phyloP scores from a whole-genome alignment of 2,113 vertebrate species.

The Odocoileus virginianus region DNA sequence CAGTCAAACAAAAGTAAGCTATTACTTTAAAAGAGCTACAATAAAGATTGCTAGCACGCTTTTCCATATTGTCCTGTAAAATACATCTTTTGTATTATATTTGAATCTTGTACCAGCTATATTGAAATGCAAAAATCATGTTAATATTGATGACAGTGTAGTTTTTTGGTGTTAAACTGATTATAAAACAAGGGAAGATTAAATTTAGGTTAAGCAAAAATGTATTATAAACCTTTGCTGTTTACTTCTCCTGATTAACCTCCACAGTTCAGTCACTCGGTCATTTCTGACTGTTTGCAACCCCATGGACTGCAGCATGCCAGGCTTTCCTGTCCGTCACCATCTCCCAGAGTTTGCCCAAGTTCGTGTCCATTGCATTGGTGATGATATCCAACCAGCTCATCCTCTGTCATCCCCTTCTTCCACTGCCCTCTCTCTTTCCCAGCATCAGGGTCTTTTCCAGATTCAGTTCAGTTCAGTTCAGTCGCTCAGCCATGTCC shows the following conservation, averaged over 20 bases:
- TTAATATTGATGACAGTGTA: neutral
- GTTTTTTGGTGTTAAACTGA: neutral
- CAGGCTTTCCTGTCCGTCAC: neutral
- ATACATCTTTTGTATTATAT: neutral
- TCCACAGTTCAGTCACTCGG: neutral
- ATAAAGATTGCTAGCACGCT: neutral
- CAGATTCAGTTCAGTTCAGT: neutral
- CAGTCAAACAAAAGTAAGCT: neutral
- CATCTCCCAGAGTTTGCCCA: neutral
- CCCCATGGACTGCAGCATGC: neutral
- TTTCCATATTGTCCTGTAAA: neutral
- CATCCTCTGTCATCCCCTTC: neutral
- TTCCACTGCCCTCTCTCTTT: neutral
- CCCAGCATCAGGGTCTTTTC: neutral
- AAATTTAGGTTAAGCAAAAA: neutral
- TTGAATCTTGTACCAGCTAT: neutral
- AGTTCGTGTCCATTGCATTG: neutral
- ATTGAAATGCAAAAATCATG: neutral
- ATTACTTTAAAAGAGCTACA: neutral
- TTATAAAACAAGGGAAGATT: neutral
- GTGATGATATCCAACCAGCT: neutral
- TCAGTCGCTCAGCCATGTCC: fast-evolving
- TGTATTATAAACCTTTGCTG: neutral
- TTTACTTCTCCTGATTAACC: neutral
- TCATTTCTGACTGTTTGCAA: neutral